Evolutionary conservation across 2,888 invertebrate species (phyloP), one percentile per base, ranked within the genome.

Genomic region (Coleophora flavipennella): DNA sequence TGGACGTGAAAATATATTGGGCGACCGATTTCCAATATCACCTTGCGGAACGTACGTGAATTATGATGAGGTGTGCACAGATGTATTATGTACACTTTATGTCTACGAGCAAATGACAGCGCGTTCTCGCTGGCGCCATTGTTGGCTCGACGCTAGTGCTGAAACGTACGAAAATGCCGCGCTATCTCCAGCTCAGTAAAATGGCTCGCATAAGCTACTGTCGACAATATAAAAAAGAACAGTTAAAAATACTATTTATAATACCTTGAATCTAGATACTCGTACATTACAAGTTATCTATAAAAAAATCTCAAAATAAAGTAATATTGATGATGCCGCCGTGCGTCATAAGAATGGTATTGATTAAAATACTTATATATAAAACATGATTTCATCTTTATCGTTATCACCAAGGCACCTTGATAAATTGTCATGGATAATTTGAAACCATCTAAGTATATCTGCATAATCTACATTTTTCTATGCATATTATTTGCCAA

Each of bases 1-100:
- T 65, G 70, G 62, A 72, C 59, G 60, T 61, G 59, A 67, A 67
- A 62, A 67, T 51, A 45, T 68, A 65, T 67, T 62, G 62, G 62
- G 50, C 62, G 55, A 56, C 53, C 55, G 53, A 59, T 67, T 64
- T 67, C 60, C 62, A 61, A 67, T 67, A 61, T 53, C 54, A 56
- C 56, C 51, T 53, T 48, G 46, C n/a, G 31, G 11, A 38, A 35
- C 26, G 33, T 31, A 13, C 38, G 13, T 32, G 31, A 39, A 36
- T 28, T 31, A 32, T 29, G 29, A 38, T 33, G 14, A 31, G 13
- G 35, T 42, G 37, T 40, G 34, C 38, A 40, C 41, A 37, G 35
- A 29, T 42, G 39, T n/a, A n/a, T n/a, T n/a, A n/a, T n/a, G n/a
- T 44, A 42, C 32, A 33, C 20, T 20, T 20, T 20, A 35, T 8